Evolutionary conservation across 1,140 invertebrate genomes (phyloP).

Genomic region (Oncopodura yosiiana): DNA sequence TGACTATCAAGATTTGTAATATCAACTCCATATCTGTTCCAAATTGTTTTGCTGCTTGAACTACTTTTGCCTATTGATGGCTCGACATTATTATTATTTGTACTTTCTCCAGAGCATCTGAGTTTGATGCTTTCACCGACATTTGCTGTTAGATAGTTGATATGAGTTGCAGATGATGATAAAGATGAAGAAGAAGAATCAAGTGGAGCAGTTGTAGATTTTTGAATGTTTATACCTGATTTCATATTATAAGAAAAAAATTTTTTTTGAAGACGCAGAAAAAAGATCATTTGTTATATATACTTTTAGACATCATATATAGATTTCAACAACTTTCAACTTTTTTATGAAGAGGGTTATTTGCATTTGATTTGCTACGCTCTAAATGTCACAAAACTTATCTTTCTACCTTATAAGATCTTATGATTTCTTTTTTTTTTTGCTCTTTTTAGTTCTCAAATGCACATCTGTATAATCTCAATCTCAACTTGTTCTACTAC

Average conservation of each 20-base stretch:
- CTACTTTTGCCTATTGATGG: neutral
- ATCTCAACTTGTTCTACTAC: too few species aligned
- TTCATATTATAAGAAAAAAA: neutral
- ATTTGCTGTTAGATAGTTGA: slow-evolving; percentile 54
- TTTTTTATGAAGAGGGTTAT: neutral
- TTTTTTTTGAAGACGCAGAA: neutral
- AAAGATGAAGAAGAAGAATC: neutral
- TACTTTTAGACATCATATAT: neutral
- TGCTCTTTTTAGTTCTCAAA: too few species aligned
- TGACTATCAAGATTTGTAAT: slow-evolving; percentile 3
- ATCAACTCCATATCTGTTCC: slow-evolving; percentile 4
- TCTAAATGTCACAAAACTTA: neutral
- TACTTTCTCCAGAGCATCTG: too few species aligned
- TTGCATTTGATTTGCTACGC: neutral
- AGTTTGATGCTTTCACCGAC: slow-evolving; percentile 71
- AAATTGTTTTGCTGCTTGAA: slow-evolving; percentile 1
- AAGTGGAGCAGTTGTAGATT: neutral
- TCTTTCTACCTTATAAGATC: neutral
- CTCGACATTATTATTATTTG: too few species aligned
- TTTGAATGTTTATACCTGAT: neutral
- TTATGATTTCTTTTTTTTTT: too few species aligned
- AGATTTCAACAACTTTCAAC: neutral
- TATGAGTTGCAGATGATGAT: slow-evolving; percentile 43
- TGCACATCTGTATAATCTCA: too few species aligned
- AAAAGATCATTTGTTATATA: neutral